Base-by-base conservation (phyloP, 1,140 invertebrate species). In the Drosophila busckii region DNA sequence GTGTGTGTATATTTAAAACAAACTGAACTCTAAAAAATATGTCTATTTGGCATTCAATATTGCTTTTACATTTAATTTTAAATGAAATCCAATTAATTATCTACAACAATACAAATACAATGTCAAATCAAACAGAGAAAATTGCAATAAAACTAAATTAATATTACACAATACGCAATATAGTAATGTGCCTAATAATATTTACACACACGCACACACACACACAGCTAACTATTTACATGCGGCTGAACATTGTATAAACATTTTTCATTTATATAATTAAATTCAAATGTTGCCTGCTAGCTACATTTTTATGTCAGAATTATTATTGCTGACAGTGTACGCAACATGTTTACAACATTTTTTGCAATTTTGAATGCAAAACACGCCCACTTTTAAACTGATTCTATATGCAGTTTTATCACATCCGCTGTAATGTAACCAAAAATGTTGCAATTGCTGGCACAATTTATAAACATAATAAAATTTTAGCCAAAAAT, bases 221-320 rank as follows among this genome's bases (percentile, higher is more conserved):
- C 13, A 32, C 13, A 8, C 16, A 23, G 5, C 9, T 32, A 22
- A 26, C 26, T 20, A 10, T 41, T 26, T 16, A 23, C 26, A 41
- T 17, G 15, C 35, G 55, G 48, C 41, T 20, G 37, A 20, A 28
- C n/a, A 26, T 9, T 48, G 45, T 4, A 23, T 15, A 35, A 52
- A 60, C 22, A 66, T 67, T 78, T 66, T 80, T 71, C 56, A 80
- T 80, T 80, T 63, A 32, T 63, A 71, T 60, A 80, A 80, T 80
- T 56, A 63, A 71, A 80, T 71, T 80, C 62, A 55, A 71, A n/a
- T n/a, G n/a, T 70, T 42, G 67, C 62, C 55, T 50, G 29, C 26
- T 23, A 53, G 45, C 49, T 12, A 50, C 13, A 56, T 42, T 48
- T 52, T 32, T 32, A 41, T 49, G 41, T 23, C 6, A 29, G 17